These are phyloP conservation scores for Drosophila nigrodunni DNA, from an alignment of 1,140 invertebrate genomes.

Conservation along the genomic window DNA sequence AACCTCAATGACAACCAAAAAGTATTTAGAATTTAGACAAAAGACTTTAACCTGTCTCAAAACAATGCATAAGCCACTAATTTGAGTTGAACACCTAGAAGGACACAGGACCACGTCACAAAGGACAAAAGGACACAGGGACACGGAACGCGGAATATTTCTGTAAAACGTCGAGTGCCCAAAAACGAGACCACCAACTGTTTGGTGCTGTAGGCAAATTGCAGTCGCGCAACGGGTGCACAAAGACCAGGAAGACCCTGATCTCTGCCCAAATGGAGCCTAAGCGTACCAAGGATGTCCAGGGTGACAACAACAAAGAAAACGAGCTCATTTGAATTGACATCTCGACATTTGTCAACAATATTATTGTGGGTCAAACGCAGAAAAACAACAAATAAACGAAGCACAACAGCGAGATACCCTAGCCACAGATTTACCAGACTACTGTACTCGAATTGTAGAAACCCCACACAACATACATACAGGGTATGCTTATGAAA, in stretches of 20 bases:
- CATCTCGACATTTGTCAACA: no score
- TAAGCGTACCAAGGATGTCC: constrained; percentile 33
- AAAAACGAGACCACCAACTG: constrained; percentile 67
- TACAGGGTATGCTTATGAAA: constrained; percentile 8
- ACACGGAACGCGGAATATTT: constrained; percentile 18
- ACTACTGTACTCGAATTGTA: not conserved
- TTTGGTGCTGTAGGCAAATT: constrained; percentile 68
- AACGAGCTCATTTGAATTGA: not conserved
- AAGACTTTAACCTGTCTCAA: constrained; percentile 9
- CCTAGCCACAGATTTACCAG: not conserved
- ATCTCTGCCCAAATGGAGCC: constrained; percentile 34
- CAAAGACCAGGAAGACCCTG: constrained; percentile 39
- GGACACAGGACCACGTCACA: constrained; percentile 53
- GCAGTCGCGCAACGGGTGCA: constrained; percentile 66
- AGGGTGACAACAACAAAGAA: constrained; percentile 29
- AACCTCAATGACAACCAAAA: constrained; percentile 68
- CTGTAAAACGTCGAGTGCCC: constrained; percentile 27
- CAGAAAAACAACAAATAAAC: constrained; percentile 7
- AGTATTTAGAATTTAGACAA: constrained; percentile 51
- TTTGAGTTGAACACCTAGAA: constrained; percentile 79
- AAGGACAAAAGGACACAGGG: constrained; percentile 17
- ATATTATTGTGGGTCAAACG: not conserved
- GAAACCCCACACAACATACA: not conserved
- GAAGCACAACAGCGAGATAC: constrained; percentile 28
- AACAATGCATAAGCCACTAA: constrained; percentile 71